Evolutionary conservation across 2,888 invertebrate genomes (phyloP).

Genomic region (Trichogramma evanescens): DNA sequence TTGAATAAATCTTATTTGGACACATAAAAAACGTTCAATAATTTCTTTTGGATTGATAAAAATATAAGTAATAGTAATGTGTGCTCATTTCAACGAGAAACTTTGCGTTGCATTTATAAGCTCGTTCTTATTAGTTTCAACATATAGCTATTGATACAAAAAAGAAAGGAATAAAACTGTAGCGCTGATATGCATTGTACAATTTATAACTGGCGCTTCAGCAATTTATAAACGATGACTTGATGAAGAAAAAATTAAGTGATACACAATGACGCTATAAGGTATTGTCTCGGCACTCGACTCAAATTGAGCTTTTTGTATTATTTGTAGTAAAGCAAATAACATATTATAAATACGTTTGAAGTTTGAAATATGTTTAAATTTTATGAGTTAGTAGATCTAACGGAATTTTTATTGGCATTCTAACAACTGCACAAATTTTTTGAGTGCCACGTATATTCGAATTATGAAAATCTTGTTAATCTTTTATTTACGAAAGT

Average conservation of each 20-base stretch:
- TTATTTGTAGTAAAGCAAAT: not conserved
- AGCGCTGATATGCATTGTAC: constrained; percentile 36
- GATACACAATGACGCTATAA: constrained; percentile 6
- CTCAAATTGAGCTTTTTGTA: not conserved
- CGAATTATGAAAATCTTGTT: constrained; percentile 1
- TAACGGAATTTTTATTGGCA: constrained; percentile 1
- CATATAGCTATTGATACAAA: constrained; percentile 27
- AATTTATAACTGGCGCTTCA: constrained; percentile 43
- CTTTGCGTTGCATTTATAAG: constrained; percentile 12
- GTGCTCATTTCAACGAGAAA: constrained; percentile 16
- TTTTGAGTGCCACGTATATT: not conserved
- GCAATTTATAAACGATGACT: constrained; percentile 44
- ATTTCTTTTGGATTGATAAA: not conserved
- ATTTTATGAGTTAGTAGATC: constrained; percentile 9
- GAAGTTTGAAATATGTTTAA: not conserved
- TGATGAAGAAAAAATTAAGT: constrained; percentile 19
- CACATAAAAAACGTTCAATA: not conserved
- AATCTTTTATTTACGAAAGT: not conserved
- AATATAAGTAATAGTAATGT: not conserved
- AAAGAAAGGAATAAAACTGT: constrained; percentile 26
- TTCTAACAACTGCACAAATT: not conserved
- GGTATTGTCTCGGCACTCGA: not conserved
- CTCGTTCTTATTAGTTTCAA: constrained; percentile 34
- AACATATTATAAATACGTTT: not conserved
- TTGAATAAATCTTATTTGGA: not conserved